These are phyloP conservation scores for Hemichromis elongatus DNA, from an alignment of 2,113 vertebrate species.

Conservation along the genomic window DNA sequence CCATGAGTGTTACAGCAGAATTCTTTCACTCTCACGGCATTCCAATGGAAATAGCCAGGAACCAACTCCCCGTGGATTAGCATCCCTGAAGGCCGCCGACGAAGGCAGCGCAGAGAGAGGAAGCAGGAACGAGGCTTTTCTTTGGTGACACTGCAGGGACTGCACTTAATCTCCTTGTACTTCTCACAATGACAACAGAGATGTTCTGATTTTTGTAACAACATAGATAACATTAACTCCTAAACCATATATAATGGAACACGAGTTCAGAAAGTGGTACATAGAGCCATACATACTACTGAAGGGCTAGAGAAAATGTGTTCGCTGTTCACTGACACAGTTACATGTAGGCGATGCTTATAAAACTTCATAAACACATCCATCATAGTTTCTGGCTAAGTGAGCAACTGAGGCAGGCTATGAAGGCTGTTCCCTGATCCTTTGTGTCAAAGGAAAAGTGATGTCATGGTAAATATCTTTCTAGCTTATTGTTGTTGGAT, in stretches of 20 bases:
- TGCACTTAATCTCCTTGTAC: background rate
- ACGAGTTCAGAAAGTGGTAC: fast-evolving
- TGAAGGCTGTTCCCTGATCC: background rate
- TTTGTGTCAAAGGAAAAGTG: no score
- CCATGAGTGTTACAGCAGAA: background rate
- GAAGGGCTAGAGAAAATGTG: background rate
- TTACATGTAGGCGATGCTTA: background rate
- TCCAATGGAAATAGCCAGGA: background rate
- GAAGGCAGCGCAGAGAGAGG: background rate
- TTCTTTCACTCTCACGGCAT: background rate
- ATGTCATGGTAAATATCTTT: background rate
- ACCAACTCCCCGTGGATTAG: background rate
- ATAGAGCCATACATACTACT: fast-evolving
- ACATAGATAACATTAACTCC: background rate
- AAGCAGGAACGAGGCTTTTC: background rate
- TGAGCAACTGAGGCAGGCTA: background rate
- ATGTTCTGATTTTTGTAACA: background rate
- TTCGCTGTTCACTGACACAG: background rate
- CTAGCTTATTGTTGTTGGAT: background rate
- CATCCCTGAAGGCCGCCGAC: background rate
- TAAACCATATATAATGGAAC: background rate
- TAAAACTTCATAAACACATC: background rate
- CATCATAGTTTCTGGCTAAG: background rate
- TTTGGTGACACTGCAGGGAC: background rate
- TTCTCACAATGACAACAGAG: background rate